Conservation (phyloP, 2,113 vertebrate species). For the Pomatostomus ruficeps region DNA sequence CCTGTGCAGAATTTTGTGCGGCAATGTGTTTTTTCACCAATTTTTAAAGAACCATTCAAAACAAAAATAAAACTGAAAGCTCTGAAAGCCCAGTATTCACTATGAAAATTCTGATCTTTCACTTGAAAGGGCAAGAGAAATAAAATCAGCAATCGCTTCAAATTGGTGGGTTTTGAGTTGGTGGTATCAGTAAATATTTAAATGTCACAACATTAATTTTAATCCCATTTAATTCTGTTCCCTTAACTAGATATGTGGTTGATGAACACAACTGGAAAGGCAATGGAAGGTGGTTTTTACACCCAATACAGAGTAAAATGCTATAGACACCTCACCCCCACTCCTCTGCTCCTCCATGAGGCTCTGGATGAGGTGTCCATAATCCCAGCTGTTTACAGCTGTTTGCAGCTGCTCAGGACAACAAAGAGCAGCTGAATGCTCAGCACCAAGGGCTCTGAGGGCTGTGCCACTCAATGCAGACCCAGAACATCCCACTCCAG, state of each 20-base stretch:
- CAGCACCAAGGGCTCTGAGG: not conserved
- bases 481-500: not conserved
- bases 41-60: not conserved
- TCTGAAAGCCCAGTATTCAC: not conserved
- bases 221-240: not conserved
- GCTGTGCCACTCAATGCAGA: not conserved
- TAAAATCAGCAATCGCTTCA: not conserved
- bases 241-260: not conserved
- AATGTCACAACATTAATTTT: not conserved
- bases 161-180: not conserved
- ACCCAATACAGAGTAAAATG: not conserved
- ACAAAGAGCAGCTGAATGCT: not conserved
- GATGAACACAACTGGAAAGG: not conserved
- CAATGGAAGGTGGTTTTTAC: not conserved
- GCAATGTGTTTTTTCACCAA: not conserved
- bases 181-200: not conserved
- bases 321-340: fast-evolving
- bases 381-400: not conserved
- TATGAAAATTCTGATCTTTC: not conserved
- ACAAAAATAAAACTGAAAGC: not conserved
- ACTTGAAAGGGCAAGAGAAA: not conserved
- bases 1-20: not conserved
- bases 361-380: not conserved
- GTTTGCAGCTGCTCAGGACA: not conserved
- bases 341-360: not conserved